Evolutionary conservation across 2,888 invertebrate genomes (phyloP).

Genomic region (Eurytoma californica): DNA sequence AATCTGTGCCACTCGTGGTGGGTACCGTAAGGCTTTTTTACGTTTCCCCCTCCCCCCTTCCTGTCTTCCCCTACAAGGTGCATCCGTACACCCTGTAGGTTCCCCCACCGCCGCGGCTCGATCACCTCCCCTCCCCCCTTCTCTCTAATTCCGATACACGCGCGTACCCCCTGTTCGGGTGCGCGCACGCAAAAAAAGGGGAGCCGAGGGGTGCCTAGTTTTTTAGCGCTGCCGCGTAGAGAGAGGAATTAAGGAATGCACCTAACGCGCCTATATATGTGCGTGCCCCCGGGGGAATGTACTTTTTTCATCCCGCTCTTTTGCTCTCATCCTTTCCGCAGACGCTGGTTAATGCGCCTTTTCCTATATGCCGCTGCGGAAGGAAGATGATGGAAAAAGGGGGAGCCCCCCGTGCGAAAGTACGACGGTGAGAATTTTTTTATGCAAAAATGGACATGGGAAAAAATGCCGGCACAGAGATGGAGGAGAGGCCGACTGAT

Average conservation of each 20-base stretch:
- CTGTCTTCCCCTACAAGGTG: conserved; percentile 65
- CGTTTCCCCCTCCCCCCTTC: conserved; percentile 34
- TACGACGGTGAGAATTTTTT: conserved; percentile 71
- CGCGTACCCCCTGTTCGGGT: conserved; percentile 44
- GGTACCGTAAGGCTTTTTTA: conserved; percentile 71
- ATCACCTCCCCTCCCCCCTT: not conserved
- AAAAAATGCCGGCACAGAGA: conserved; percentile 64
- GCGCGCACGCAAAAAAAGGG: conserved; percentile 4
- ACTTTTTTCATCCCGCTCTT: conserved; percentile 41
- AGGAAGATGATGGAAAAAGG: conserved; percentile 31
- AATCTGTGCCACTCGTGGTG: conserved; percentile 72
- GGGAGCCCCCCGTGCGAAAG: conserved; percentile 70
- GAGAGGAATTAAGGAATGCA: conserved; percentile 56
- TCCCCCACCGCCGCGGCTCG: not conserved
- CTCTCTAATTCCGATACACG: conserved; percentile 36
- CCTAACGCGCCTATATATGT: conserved; percentile 41
- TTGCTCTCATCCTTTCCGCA: conserved; percentile 52
- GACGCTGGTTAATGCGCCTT: conserved; percentile 52
- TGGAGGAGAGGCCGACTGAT: conserved; percentile 38
- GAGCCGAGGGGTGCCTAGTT: conserved; percentile 51
- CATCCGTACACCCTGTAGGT: conserved; percentile 63
- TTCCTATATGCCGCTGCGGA: conserved; percentile 50
- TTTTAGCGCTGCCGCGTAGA: conserved; percentile 17
- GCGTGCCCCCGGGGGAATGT: conserved; percentile 37
- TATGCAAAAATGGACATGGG: conserved; percentile 74